Evolutionary conservation across 2,113 vertebrate species (phyloP).

Genomic region (Thymallus thymallus): DNA sequence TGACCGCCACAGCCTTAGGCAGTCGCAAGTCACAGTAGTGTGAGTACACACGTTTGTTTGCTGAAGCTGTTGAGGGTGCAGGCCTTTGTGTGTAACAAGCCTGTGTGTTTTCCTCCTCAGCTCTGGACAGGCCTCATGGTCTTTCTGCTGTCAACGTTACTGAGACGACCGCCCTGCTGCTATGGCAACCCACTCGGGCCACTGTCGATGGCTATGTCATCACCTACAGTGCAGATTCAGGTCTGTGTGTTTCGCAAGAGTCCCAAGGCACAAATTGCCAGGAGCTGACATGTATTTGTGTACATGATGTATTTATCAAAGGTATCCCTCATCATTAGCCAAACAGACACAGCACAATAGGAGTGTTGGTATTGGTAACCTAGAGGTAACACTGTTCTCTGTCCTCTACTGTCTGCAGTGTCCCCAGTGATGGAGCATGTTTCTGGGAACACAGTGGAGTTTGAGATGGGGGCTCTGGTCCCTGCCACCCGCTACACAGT

Average conservation of each 20-base stretch:
- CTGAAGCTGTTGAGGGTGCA: not conserved
- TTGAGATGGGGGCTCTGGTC: constrained; percentile 77
- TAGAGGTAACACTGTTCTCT: not conserved
- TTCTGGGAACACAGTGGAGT: constrained; percentile 86
- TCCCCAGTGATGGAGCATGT: constrained; percentile 77
- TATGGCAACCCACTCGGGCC: constrained; percentile 89
- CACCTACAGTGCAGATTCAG: constrained; percentile 79
- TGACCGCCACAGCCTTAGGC: too few species aligned
- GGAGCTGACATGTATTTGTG: not conserved
- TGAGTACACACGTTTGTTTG: too few species aligned
- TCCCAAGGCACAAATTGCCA: too few species aligned
- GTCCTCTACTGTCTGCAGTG: constrained; percentile 59
- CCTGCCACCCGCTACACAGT: constrained; percentile 83
- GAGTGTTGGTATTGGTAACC: not conserved
- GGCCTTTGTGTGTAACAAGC: not conserved
- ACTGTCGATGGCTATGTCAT: constrained; percentile 86
- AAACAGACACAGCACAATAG: not conserved
- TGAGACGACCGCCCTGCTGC: constrained; percentile 80
- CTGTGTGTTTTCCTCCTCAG: constrained; percentile 57
- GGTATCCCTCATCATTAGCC: not conserved
- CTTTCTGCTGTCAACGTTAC: constrained; percentile 84
- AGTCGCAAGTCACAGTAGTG: too few species aligned
- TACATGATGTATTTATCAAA: not conserved
- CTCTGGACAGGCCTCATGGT: constrained; percentile 82
- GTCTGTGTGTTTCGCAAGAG: constrained; percentile 55